Percentiles rank a stretch among this genome's conserved stretches.
Evolutionary conservation across 2,888 invertebrate species (phyloP).

Genomic region (Crepidodera aurea): DNA sequence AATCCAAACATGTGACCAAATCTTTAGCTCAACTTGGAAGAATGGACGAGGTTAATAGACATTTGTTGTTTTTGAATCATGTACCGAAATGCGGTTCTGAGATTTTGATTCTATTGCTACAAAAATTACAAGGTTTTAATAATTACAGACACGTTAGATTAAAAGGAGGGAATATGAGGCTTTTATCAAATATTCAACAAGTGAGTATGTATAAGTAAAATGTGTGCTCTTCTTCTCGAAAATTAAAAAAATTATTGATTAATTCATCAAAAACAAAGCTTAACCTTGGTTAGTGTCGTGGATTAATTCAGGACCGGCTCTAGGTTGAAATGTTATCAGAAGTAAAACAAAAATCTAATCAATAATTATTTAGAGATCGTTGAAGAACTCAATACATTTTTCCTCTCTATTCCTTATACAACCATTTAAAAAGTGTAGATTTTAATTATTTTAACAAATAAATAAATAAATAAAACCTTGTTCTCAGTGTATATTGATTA

Average conservation of each 20-base stretch:
- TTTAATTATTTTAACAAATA: too few species aligned
- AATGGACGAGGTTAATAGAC: slow-evolving; percentile 62
- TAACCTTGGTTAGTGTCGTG: too few species aligned
- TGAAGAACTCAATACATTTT: too few species aligned
- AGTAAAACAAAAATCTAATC: too few species aligned
- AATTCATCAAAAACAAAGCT: not conserved
- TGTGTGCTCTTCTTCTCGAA: too few species aligned
- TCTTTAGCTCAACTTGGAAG: slow-evolving; percentile 63
- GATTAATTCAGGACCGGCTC: too few species aligned
- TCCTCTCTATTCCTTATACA: too few species aligned
- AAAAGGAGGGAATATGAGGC: slow-evolving; percentile 53
- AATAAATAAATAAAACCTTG: too few species aligned
- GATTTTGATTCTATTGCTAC: slow-evolving; percentile 66
- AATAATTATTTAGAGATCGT: too few species aligned
- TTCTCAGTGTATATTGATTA: too few species aligned
- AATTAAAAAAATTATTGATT: not conserved
- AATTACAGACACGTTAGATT: slow-evolving; percentile 67
- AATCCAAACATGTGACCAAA: slow-evolving; percentile 62
- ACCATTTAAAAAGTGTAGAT: too few species aligned
- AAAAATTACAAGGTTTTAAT: slow-evolving; percentile 68
- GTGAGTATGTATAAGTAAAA: slow-evolving; percentile 51
- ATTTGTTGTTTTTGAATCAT: slow-evolving; percentile 68
- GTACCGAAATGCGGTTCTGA: slow-evolving; percentile 70
- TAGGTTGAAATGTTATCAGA: too few species aligned
- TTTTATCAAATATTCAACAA: slow-evolving; percentile 58